A percentile compares a stretch with the other conserved stretches of the same genome.
phyloP scores from a whole-genome alignment of 2,113 vertebrate species.

The Salminus brasiliensis region DNA sequence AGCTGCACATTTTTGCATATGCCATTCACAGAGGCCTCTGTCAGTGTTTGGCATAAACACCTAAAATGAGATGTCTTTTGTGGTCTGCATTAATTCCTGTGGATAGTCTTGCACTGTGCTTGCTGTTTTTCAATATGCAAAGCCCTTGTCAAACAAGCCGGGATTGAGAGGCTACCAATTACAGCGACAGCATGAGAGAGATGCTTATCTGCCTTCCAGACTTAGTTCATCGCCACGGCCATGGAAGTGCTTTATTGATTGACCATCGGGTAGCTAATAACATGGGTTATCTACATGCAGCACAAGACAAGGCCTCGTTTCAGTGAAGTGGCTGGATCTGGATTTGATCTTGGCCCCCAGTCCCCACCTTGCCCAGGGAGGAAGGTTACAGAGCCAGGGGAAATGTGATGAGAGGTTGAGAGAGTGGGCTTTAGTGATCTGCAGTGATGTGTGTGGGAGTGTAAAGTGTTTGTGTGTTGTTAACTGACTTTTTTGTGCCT shows the following conservation, averaged over 20 bases:
- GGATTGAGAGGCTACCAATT: constrained; percentile 80
- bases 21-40: neutral
- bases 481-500: neutral
- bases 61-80: constrained; percentile 49
- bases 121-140: constrained; percentile 74
- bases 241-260: constrained; percentile 82
- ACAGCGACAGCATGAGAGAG: constrained; percentile 71
- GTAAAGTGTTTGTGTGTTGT: neutral
- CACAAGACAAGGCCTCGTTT: constrained; percentile 71
- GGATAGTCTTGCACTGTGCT: constrained; percentile 34
- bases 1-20: constrained; percentile 31
- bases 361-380: constrained; percentile 42
- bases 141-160: constrained; percentile 72
- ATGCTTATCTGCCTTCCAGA: constrained; percentile 80
- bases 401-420: constrained; percentile 12
- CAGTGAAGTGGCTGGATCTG: constrained; percentile 71
- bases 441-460: neutral
- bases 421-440: neutral
- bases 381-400: constrained; percentile 44
- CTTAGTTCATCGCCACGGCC: constrained; percentile 72
- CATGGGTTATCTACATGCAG: constrained; percentile 82
- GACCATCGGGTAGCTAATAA: constrained; percentile 82
- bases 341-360: constrained; percentile 73
- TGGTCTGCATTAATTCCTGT: constrained; percentile 47
- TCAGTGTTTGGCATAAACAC: constrained; percentile 38